Evolutionary conservation across 2,113 vertebrate species (phyloP), one percentile per base, ranked within the genome.

Genomic region (Cephalopholis sonnerati): DNA sequence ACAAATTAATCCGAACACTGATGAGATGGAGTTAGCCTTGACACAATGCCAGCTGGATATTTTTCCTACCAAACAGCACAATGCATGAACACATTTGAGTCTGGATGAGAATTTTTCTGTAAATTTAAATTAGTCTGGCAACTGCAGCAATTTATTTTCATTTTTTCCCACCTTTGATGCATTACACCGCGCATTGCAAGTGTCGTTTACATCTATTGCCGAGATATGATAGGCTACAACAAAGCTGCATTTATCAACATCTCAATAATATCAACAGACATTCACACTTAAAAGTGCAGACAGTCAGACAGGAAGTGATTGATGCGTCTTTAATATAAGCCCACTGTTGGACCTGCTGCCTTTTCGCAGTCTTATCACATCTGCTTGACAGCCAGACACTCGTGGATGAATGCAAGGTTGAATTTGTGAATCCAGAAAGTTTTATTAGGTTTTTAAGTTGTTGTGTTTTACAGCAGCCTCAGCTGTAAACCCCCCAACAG

Each of bases 391-490:
- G 36, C 3, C 24, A 44, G 4, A 29, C 18, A 20, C 29, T 44
- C 11, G 39, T 24, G 9, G 20, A 50, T 22, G 16, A 51, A 69
- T 27, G 55, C 4, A 15, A 46, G 41, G 15, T 25, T 50, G 22
- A 6, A 53, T 74, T 44, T 59, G 54, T 68, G 17, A 61, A 66
- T 61, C 24, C 25, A 24, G 59, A 62, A 67, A 55, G 59, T 85
- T 64, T 50, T 75, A 32, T 71, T 71, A 16, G 32, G 9, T 77
- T 81, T 77, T 67, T 22, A 68, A 29, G 65, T 81, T 17, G n/a
- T 59, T 68, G n/a, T 59, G 67, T 81, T 85, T 76, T 69, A 53
- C 22, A 64, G 71, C 65, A 69, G 70, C 63, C 27, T 81, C 32
- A 81, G 66, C 59, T 71, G 44, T 81, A 72, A 66, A 50, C n/a